Evolutionary conservation across 1,140 invertebrate species (phyloP), one percentile per base, ranked within the genome.

Genomic region (Druon quercuslanigerum): DNA sequence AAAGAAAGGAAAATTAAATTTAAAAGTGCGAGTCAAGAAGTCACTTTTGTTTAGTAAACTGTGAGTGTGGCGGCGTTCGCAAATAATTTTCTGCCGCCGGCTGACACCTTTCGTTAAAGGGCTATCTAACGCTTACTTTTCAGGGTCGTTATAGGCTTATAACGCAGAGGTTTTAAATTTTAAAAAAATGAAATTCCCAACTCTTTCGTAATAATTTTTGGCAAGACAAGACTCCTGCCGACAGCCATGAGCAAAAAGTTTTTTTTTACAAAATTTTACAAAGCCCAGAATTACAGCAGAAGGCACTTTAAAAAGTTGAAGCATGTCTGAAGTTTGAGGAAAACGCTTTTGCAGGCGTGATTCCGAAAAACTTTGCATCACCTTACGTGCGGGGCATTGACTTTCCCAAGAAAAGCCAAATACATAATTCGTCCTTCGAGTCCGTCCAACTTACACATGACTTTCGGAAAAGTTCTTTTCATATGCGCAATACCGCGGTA

Each of bases 271-370:
- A 5, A 11, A 60, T 14, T 40, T 66, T 66, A n/a, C 33, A 66
- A 13, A 33, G 60, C 33, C 16, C 33, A 66, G 25, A 20, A 66
- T 66, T 66, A 66, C 33, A 66, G 60, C n/a, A 33, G 40, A 66
- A 66, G 60, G 60, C 60, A 66, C 60, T 66, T 66, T 66, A 66
- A 33, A 66, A 66, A 66, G 60, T 66, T 66, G 60, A 66, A 66
- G 33, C 60, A 66, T 66, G 60, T 66, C 60, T 33, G 60, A 66
- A 66, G 60, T 66, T 66, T 66, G 60, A 40, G 25, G 25, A 14
- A 66, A 66, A 66, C 40, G 60, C 60, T 66, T 66, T 66, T 46
- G 60, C 60, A 20, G 60, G 60, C 60, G 60, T 66, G 60, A 66
- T 25, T 66, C 60, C 60, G 60, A 66, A 40, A 66, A 66, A 66